phyloP scores from a whole-genome alignment of 1,140 invertebrate genomes.

The Ladona fulva region DNA sequence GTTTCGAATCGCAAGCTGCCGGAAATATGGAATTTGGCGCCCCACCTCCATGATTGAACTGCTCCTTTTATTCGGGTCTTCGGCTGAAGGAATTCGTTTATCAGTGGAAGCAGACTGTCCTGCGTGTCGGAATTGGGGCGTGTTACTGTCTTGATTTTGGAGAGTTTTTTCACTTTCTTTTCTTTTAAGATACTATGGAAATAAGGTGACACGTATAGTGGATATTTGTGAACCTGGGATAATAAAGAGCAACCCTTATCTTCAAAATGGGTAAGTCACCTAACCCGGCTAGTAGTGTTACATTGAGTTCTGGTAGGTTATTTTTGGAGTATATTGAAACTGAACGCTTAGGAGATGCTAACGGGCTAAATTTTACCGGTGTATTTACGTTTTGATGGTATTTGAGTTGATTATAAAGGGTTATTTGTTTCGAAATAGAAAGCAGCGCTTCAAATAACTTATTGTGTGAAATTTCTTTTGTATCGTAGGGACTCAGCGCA shows the following conservation, averaged over 20 bases:
- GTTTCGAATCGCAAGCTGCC: not conserved
- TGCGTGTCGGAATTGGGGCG: not conserved
- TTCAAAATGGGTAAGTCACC: slow-evolving; percentile 5
- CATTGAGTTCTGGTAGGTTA: not conserved
- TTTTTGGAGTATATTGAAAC: not conserved
- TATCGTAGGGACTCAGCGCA: too few species aligned
- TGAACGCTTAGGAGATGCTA: too few species aligned
- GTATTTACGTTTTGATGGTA: too few species aligned
- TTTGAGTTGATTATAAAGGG: too few species aligned
- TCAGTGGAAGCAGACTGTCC: not conserved
- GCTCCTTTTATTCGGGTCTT: not conserved
- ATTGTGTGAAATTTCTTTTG: too few species aligned
- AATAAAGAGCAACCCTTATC: not conserved
- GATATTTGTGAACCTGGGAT: slow-evolving; percentile 9
- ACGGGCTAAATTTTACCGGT: too few species aligned
- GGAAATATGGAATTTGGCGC: slow-evolving; percentile 8
- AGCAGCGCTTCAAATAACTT: too few species aligned
- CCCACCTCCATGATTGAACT: not conserved
- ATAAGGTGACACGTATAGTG: not conserved
- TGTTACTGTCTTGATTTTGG: not conserved
- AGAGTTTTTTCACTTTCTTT: not conserved
- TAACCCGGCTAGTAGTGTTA: not conserved
- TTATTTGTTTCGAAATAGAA: too few species aligned
- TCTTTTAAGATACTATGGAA: slow-evolving; percentile 10
- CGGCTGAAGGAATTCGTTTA: slow-evolving; percentile 1